Base-by-base conservation (phyloP, 2,888 invertebrate genomes). In the Stenichneumon culpator region DNA sequence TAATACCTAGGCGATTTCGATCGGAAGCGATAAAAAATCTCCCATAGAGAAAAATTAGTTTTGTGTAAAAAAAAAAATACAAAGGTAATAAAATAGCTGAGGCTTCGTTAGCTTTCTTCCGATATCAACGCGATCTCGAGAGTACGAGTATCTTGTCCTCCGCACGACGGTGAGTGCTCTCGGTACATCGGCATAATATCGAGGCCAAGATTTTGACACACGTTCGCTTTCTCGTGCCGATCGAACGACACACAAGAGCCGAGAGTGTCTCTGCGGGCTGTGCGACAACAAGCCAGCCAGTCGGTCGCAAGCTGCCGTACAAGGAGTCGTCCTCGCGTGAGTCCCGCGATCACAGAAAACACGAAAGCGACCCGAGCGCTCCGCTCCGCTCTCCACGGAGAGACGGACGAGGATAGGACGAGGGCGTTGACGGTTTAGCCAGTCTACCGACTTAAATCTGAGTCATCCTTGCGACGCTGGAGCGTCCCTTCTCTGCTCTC, bases 181-280 rank as follows among this genome's bases (percentile, higher is more conserved):
- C 68, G 50, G 75, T 68, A 50, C 67, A 52, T 52, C 54, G 77
- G 67, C 25, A 67, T 83, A 63, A 86, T 89, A 90, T 90, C 87
- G 90, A 89, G 90, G 90, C 87, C 89, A 90, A 89, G 88, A 91
- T 91, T 91, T 92, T 90, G 89, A 89, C 84, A 87, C 83, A 86
- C 82, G 77, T 80, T 86, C 87, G 91, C 91, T 91, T 91, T 92
- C 91, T 89, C 90, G 88, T 36, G 75, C 67, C n/a, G 68, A 80
- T 65, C 78, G 81, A 32, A 73, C 80, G 73, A 80, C 47, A 80
- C 75, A 47, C 14, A 47, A 47, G 60, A 69, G 14, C 16, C 78
- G 78, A 60, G 68, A 60, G 52, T 72, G 14, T 52, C 22, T 63
- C 19, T 28, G 47, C 60, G 22, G 65, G 28, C 9, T 28, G 52